These are phyloP conservation scores for Vireo griseus DNA, from an alignment of 2,797 vertebrate genomes.

Conservation along the genomic window DNA sequence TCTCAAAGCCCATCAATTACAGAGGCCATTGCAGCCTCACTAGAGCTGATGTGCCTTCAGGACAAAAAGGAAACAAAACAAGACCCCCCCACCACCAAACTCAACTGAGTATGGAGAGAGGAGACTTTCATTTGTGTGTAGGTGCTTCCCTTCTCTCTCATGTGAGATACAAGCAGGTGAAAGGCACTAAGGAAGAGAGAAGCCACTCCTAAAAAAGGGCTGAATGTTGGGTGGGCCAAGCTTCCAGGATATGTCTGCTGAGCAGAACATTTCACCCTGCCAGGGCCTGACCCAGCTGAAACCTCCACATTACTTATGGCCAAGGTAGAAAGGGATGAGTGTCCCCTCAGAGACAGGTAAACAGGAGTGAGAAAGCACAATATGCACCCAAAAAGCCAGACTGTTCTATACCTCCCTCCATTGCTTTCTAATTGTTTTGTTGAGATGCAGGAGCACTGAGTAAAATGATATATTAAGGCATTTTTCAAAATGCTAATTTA, in stretches of 20 bases:
- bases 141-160: background rate
- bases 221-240: background rate
- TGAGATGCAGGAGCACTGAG: background rate
- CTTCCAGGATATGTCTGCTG: background rate
- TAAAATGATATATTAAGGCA: background rate
- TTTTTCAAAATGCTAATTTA: background rate
- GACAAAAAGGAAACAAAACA: background rate
- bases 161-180: background rate
- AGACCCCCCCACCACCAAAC: background rate
- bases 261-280: background rate
- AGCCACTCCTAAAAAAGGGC: background rate
- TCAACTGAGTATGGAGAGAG: background rate
- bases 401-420: background rate
- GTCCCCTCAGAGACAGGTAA: background rate
- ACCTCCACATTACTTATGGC: background rate
- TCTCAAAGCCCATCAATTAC: background rate
- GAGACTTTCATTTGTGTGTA: background rate
- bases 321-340: background rate
- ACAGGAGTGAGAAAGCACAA: background rate
- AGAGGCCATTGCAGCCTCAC: background rate
- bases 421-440: background rate
- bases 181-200: background rate
- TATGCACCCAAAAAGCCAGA: rapidly evolving
- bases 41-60: background rate
- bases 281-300: background rate